phyloP scores from a whole-genome alignment of 2,797 vertebrate species.

The Coregonus sp. region DNA sequence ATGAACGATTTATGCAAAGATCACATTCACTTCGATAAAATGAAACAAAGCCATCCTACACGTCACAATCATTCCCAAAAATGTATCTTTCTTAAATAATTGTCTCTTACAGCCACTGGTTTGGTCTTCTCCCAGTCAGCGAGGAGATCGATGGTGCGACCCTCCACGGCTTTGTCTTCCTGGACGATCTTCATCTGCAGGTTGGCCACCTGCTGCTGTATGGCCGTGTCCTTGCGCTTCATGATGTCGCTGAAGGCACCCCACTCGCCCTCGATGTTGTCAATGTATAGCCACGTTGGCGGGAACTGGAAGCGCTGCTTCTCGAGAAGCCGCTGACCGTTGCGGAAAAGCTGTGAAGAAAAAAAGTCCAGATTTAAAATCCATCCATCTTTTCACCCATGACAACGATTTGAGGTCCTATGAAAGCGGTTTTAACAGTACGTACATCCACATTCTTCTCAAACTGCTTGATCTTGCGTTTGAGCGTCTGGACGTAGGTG shows the following conservation, averaged over 20 bases:
- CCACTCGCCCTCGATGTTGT: conserved; percentile 99
- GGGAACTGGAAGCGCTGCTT: conserved; percentile 99
- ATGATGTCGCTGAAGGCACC: conserved; percentile 99
- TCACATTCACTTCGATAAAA: not conserved
- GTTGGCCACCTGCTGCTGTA: conserved; percentile 98
- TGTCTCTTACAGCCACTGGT: conserved; percentile 89
- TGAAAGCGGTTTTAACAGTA: conserved; percentile 1
- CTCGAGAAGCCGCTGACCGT: conserved; percentile 95
- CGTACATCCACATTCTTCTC: conserved; percentile 98
- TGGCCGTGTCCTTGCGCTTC: conserved; percentile 97
- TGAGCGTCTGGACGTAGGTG: conserved; percentile 96
- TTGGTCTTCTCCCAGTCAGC: conserved; percentile 98
- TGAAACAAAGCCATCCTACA: not conserved
- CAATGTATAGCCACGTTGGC: conserved; percentile 97
- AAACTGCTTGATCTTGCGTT: conserved; percentile 98
- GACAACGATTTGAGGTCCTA: too few species aligned
- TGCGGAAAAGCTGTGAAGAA: conserved; percentile 87
- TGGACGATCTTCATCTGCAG: conserved; percentile 99
- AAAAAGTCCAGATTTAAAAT: not conserved
- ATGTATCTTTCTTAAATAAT: not conserved
- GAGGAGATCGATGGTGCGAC: conserved; percentile 91
- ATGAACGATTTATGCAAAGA: not conserved
- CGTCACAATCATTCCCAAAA: not conserved
- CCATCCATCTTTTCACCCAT: not conserved
- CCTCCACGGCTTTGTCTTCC: conserved; percentile 97